Conservation (phyloP, 2,113 vertebrate genomes). For the Laterallus jamaicensis region DNA sequence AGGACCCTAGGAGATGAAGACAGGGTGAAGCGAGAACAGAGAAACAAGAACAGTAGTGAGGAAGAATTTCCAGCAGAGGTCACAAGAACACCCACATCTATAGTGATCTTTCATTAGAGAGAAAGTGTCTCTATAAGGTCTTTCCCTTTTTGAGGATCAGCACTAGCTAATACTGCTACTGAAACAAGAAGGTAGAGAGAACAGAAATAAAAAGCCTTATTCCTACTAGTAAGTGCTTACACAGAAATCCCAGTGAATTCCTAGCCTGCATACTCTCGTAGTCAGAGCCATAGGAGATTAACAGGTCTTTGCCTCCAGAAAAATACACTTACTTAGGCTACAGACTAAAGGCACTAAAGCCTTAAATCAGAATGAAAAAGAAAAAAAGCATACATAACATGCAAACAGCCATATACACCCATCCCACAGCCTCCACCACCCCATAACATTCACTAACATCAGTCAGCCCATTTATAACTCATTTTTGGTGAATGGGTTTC, state of each 20-base stretch:
- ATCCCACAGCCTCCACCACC: not conserved
- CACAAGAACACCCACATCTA: not conserved
- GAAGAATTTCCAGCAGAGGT: conserved; percentile 5
- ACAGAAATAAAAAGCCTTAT: not conserved
- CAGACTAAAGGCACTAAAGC: not conserved
- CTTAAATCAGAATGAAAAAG: not conserved
- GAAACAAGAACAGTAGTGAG: not conserved
- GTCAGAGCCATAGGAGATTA: not conserved
- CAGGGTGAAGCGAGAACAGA: not conserved
- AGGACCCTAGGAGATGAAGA: not conserved
- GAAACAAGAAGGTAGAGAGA: not conserved
- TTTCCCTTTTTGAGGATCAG: not conserved
- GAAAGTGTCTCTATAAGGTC: not conserved
- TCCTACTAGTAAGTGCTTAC: not conserved
- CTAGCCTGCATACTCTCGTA: not conserved
- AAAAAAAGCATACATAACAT: too few relatives aligned
- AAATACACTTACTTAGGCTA: not conserved
- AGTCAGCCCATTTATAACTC: not conserved
- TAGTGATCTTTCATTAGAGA: not conserved
- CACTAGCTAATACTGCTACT: not conserved
- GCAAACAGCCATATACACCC: not conserved
- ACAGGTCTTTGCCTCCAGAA: not conserved
- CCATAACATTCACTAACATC: not conserved
- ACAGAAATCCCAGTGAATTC: not conserved
- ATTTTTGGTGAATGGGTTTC: not conserved